Evolutionary conservation across 1,140 invertebrate genomes (phyloP), one percentile per base, ranked within the genome.

Genomic region (Cotesia glomerata): DNA sequence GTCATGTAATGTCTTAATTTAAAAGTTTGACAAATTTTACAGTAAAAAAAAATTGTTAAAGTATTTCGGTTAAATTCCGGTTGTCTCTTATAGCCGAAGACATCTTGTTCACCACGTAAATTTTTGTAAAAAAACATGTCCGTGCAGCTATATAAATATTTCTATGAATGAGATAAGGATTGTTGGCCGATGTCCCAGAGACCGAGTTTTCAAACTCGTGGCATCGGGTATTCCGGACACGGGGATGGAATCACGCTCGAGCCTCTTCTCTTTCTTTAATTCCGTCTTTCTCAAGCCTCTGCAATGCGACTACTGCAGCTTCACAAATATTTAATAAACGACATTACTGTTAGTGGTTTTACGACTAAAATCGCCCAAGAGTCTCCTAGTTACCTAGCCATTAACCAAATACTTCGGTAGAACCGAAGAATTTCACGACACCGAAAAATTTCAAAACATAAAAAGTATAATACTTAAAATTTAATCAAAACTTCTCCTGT

Each of bases 131-230:
- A 45, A 52, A n/a, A 52, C 45, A 52, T 5, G 51, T 26, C 26
- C 26, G 36, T 62, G 4, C 5, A 16, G 26, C 14, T 62, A 63
- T 18, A 13, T 9, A 13, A 26, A 70, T 32, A 26, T 32, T 52
- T 26, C 26, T 26, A 26, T 69, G 9, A 13, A 63, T 52, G 32
- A 75, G 75, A 74, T 76, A 76, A 79, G 74, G 74, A 67, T 66
- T 76, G 58, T 79, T 78, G 78, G 78, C 78, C 70, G 45, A 34
- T 58, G 62, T 74, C 78, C 76, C 75, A 72, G 70, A 77, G 73
- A 69, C 75, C 71, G 72, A 79, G 76, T 79, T 79, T 76, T 75
- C 75, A 72, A 77, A 79, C 71, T 75, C 59, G 49, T 45, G 61
- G 70, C 62, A 72, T 72, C 36, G 70, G 52, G 14, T 34, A 72